Conservation (phyloP, 2,888 invertebrate species). For the Automeris io region DNA sequence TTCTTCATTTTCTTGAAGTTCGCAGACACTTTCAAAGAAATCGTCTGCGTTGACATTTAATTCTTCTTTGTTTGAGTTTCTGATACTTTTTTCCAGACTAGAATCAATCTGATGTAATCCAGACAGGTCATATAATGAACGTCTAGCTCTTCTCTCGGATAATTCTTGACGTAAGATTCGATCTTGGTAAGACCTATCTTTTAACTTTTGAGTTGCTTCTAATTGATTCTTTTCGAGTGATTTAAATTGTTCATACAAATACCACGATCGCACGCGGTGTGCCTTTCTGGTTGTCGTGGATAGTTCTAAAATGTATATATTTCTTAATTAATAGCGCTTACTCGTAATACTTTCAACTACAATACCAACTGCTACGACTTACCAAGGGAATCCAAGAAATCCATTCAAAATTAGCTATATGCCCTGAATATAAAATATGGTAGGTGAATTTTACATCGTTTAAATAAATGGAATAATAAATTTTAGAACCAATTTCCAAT, state of each 20-base stretch:
- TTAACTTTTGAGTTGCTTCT: constrained; percentile 48
- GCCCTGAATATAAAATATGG: not conserved
- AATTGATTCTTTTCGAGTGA: constrained; percentile 54
- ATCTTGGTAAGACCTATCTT: constrained; percentile 50
- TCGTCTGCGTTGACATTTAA: constrained; percentile 38
- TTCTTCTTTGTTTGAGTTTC: constrained; percentile 23
- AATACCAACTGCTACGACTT: constrained; percentile 14
- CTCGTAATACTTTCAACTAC: not conserved
- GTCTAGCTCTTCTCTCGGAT: constrained; percentile 46
- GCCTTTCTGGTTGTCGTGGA: constrained; percentile 44
- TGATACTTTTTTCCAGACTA: constrained; percentile 21
- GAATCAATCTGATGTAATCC: constrained; percentile 36
- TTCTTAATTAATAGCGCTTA: not conserved
- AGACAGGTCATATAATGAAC: constrained; percentile 41
- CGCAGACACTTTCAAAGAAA: constrained; percentile 47
- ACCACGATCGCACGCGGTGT: constrained; percentile 63
- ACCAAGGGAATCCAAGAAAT: constrained; percentile 56
- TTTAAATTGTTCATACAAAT: constrained; percentile 63
- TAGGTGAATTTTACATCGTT: constrained; percentile 7
- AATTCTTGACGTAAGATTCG: constrained; percentile 49
- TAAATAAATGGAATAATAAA: not conserved
- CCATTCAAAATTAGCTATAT: constrained; percentile 35
- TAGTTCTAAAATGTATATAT: constrained; percentile 35
- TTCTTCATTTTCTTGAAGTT: constrained; percentile 34
- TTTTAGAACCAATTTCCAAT: not conserved